These are phyloP conservation scores for Sycophila sp. DNA, from an alignment of 1,140 invertebrate genomes.

Conservation along the genomic window DNA sequence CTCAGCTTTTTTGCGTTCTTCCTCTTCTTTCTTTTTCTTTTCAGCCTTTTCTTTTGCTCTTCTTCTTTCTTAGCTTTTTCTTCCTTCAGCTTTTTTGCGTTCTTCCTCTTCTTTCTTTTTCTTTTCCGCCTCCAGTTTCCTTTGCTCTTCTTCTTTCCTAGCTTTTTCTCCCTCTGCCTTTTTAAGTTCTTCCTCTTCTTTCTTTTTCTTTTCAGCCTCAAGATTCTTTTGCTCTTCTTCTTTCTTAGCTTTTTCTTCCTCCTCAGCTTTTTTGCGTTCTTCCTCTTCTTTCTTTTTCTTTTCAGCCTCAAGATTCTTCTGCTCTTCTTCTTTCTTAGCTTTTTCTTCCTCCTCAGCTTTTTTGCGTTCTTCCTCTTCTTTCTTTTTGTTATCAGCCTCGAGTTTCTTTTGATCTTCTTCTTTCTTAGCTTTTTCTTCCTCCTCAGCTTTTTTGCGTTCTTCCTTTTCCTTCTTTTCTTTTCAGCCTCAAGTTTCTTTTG, in stretches of 20 bases:
- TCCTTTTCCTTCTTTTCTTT: no score
- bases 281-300: slow-evolving; percentile 10
- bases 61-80: no score
- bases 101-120: no score
- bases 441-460: no score
- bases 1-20: background rate
- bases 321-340: no score
- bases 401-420: slow-evolving; percentile 19
- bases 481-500: slow-evolving; percentile 18
- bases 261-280: slow-evolving; percentile 7
- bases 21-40: slow-evolving; percentile 8
- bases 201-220: slow-evolving; percentile 25
- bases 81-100: no score
- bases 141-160: no score
- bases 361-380: slow-evolving; percentile 29
- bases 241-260: background rate
- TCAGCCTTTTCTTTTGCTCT: no score
- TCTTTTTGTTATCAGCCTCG: slow-evolving; percentile 36
- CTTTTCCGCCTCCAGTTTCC: no score
- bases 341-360: slow-evolving; percentile 10
- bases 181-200: no score
- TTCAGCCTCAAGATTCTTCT: background rate
- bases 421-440: no score
- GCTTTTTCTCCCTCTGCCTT: no score
- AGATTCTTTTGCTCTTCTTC: background rate